phyloP scores from a whole-genome alignment of 1,140 invertebrate species.

The Macrobrachium nipponense region DNA sequence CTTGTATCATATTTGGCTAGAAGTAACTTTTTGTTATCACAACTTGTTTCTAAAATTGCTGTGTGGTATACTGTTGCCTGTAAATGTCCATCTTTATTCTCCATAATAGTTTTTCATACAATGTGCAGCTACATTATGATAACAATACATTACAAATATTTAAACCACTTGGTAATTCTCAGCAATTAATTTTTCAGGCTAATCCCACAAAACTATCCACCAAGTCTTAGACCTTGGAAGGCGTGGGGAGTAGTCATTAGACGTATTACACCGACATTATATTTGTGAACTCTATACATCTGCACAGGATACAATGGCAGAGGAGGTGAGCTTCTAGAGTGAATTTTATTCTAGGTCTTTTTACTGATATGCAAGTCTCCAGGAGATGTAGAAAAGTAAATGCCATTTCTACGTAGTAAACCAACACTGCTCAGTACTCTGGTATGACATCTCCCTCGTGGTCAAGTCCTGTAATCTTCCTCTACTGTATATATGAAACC shows the following conservation, averaged over 20 bases:
- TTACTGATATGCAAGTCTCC: background rate
- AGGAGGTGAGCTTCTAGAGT: slow-evolving; percentile 67
- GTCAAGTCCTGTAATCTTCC: too few relatives aligned
- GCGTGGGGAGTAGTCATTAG: slow-evolving; percentile 69
- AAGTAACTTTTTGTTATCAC: too few relatives aligned
- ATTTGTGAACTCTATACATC: slow-evolving; percentile 70
- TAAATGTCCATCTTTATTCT: too few relatives aligned
- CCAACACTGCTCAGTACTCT: too few relatives aligned
- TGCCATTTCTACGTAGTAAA: too few relatives aligned
- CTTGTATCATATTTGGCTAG: background rate
- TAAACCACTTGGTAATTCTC: background rate
- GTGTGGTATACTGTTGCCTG: too few relatives aligned
- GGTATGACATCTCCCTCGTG: background rate
- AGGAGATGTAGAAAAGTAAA: too few relatives aligned
- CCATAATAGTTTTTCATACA: too few relatives aligned
- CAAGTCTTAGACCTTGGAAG: slow-evolving; percentile 67
- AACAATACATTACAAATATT: background rate
- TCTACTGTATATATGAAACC: background rate
- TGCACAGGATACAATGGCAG: slow-evolving; percentile 70
- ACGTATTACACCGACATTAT: slow-evolving; percentile 69
- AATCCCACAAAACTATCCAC: slow-evolving; percentile 68
- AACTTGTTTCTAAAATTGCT: too few relatives aligned
- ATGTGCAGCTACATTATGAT: too few relatives aligned
- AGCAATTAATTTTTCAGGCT: slow-evolving; percentile 65
- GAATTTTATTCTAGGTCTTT: too few relatives aligned